Evolutionary conservation across 2,888 invertebrate species (phyloP).

Genomic region (Phortica okadai): DNA sequence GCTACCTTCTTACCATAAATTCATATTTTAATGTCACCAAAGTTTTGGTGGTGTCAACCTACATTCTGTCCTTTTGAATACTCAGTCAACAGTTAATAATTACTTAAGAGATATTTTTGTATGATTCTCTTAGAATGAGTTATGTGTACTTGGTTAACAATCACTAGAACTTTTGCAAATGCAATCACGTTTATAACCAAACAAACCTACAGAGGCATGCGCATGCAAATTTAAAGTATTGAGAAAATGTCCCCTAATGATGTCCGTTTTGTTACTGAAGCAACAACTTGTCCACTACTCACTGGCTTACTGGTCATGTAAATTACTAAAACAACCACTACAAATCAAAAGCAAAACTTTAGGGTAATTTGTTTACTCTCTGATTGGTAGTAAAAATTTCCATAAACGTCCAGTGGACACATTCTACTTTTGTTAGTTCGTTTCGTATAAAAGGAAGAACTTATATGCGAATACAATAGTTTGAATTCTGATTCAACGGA

Average conservation of each 20-base stretch:
- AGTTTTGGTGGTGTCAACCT: no score
- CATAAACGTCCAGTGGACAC: background rate
- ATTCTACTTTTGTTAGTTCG: background rate
- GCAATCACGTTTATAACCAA: background rate
- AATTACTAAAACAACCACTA: slow-evolving; percentile 11
- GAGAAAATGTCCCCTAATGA: background rate
- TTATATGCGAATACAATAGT: background rate
- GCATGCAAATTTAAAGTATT: background rate
- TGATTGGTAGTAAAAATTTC: slow-evolving; percentile 39
- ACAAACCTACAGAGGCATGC: background rate
- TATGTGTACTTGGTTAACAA: no score
- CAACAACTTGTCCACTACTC: slow-evolving; percentile 4
- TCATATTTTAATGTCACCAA: no score
- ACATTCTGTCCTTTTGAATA: no score
- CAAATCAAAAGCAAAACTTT: slow-evolving; percentile 33
- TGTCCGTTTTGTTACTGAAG: background rate
- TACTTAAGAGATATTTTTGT: no score
- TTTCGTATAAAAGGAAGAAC: background rate
- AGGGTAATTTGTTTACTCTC: background rate
- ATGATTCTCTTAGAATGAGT: no score
- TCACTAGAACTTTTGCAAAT: background rate
- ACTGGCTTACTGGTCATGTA: background rate
- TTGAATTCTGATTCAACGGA: no score
- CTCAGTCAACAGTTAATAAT: no score
- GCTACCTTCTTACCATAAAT: no score